Evolutionary conservation across 2,797 vertebrate species (phyloP).

Genomic region (Cyclura pinguis): DNA sequence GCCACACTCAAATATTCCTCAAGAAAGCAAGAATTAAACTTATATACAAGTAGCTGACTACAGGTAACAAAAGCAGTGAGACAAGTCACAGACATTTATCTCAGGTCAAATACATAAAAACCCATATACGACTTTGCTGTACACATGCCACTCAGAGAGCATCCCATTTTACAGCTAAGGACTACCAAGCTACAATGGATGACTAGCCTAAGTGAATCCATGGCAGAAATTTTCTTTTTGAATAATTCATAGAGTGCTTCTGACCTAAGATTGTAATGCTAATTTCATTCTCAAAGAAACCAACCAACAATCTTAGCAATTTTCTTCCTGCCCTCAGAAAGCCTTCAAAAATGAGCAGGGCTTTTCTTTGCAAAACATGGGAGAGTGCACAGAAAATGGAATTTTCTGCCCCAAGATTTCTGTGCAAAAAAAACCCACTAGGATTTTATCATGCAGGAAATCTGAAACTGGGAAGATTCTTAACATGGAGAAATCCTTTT

Average conservation of each 20-base stretch:
- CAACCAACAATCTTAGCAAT: too few relatives aligned
- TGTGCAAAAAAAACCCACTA: too few relatives aligned
- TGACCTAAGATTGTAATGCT: too few relatives aligned
- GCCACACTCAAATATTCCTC: not conserved
- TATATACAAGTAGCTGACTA: not conserved
- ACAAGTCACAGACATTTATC: not conserved
- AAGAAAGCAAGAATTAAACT: not conserved
- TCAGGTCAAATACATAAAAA: not conserved
- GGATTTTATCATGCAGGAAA: too few relatives aligned
- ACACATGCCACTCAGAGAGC: not conserved
- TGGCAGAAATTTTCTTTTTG: not conserved
- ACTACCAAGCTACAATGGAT: not conserved
- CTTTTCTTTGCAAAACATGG: too few relatives aligned
- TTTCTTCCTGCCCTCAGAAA: too few relatives aligned
- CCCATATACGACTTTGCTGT: not conserved
- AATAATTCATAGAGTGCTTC: not conserved
- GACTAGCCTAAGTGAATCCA: not conserved
- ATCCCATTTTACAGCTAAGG: not conserved
- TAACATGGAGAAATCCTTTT: too few relatives aligned
- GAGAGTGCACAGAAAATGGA: too few relatives aligned
- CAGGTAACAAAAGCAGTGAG: not conserved
- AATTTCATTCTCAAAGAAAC: too few relatives aligned
- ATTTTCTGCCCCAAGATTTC: too few relatives aligned
- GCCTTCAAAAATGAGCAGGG: too few relatives aligned
- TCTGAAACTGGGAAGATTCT: too few relatives aligned